Base-by-base conservation (phyloP, 2,113 vertebrate genomes). In the Seriola aureovittata region DNA sequence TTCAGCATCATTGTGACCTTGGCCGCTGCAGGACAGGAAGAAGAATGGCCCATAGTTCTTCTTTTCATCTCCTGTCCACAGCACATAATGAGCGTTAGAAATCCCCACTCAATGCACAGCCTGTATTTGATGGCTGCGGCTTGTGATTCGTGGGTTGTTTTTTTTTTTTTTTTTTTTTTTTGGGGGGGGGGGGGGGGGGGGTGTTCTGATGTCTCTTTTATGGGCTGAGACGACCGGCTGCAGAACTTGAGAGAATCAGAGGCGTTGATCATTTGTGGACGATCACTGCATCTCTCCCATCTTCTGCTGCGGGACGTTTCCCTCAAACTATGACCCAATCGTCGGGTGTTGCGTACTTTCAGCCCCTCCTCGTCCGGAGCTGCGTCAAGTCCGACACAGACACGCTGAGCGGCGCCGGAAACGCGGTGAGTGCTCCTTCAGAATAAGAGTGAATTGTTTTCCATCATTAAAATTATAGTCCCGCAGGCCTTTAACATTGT, bases 281-380 rank as follows among this genome's bases (percentile, higher is more conserved):
- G 60, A 52, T 48, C 23, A 8, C 71, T 2, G 55, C 67, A 64
- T 55, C 65, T 66, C 50, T 64, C 52, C 55, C 70, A 1, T 80
- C 77, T 75, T 67, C 85, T 89, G 86, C 89, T 93, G 91, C 92
- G 91, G 92, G 91, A 92, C 90, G 86, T 76, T 92, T 87, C 67
- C 63, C 75, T 69, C 88, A 89, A 91, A 92, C 90, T 93, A 84
- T 73, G 78, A 90, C 85, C 93, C 91, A 93, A 92, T 93, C 84
- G 60, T 34, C 57, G 42, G 46, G 80, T 83, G 86, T 81, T 90
- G 92, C 84, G 89, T 88, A 88, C 91, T 91, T 91, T 92, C 38
- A 80, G 86, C 90, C 81, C 92, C 91, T 84, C 91, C 92, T 88
- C 77, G 64, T 75, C 42, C 46, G 62, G 48, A 73, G 14, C 63